These are phyloP conservation scores for Drosophila gaucha DNA, from an alignment of 2,888 invertebrate genomes.

Conservation along the genomic window DNA sequence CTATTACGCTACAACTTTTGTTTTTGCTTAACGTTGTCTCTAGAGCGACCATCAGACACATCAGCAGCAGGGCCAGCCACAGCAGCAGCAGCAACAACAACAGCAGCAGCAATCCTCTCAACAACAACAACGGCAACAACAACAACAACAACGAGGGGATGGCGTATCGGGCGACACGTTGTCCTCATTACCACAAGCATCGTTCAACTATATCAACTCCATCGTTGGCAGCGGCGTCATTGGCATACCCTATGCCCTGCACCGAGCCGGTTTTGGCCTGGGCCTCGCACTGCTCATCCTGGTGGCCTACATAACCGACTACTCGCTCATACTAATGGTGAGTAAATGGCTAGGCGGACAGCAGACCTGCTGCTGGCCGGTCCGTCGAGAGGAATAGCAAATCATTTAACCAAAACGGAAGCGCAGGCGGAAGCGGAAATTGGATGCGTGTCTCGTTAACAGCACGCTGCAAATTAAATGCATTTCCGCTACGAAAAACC, in stretches of 20 bases:
- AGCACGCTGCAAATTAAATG: slow-evolving; percentile 20
- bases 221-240: slow-evolving; percentile 95
- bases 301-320: slow-evolving; percentile 92
- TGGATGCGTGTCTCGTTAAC: slow-evolving; percentile 41
- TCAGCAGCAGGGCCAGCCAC: slow-evolving; percentile 68
- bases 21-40: slow-evolving; percentile 48
- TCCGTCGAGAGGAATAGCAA: slow-evolving; percentile 54
- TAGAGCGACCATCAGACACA: slow-evolving; percentile 79
- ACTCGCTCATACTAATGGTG: slow-evolving; percentile 92
- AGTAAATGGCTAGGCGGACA: slow-evolving; percentile 80
- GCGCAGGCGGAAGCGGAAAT: slow-evolving; percentile 51
- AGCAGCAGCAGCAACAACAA: slow-evolving; percentile 50
- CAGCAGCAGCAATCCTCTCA: slow-evolving; percentile 43
- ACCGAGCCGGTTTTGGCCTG: slow-evolving; percentile 92
- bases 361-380: slow-evolving; percentile 16
- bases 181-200: slow-evolving; percentile 90
- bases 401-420: slow-evolving; percentile 14
- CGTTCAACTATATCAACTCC: slow-evolving; percentile 95
- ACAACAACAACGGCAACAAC: slow-evolving; percentile 54
- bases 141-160: slow-evolving; percentile 57
- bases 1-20: slow-evolving; percentile 44
- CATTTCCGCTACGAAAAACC: slow-evolving; percentile 40
- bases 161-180: slow-evolving; percentile 85
- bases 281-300: slow-evolving; percentile 89
- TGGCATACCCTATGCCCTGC: slow-evolving; percentile 93